Base-by-base conservation (phyloP, 2,113 vertebrate species). In the Paramormyrops kingsleyae region DNA sequence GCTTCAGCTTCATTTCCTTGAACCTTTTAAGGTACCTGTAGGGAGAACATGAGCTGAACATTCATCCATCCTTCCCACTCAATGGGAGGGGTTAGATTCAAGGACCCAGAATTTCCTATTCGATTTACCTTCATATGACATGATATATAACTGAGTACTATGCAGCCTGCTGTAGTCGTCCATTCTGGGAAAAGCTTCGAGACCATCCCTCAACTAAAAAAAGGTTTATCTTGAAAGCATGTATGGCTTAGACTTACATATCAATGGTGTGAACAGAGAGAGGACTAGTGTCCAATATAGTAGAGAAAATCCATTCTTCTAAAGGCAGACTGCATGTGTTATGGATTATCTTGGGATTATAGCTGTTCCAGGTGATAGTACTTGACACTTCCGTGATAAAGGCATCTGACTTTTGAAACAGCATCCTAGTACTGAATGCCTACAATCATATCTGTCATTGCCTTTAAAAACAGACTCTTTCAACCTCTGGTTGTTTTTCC, bases 1-100 rank as follows among this genome's bases (percentile, higher is more conserved):
- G 97, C 91, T 99, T 97, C 53, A 97, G 96, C 92, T 99, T 99
- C 98, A 99, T 99, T 95, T 99, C 98, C 12, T 99, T 99, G 92
- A 99, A 99, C 89, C 98, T 95, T 95, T 99, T 98, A 93, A 99
- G 91, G 89, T 99, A 99, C 87, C 99, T 99, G 89, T 10, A 90
- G 5, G 91, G 50, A 53, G 39, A n/a, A 50, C 27, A 19, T 83
- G 1, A 21, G 47, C n/a, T 85, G 46, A 85, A 31, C 44, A 44
- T n/a, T 21, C 21, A 10, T 85, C 13, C 70, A 39, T 42, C 13
- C 35, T 15, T 42, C 62, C 8, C 31, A n/a, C 62, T 31, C n/a
- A 70, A 31, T 70, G 35, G 74, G 74, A 39, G 13, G 74, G 15
- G 35, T 42, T 19, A 19, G 15, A 19, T 77, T 77, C 31, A 39